Evolutionary conservation across 1,140 invertebrate genomes (phyloP).

Genomic region (Bombus terrestris): DNA sequence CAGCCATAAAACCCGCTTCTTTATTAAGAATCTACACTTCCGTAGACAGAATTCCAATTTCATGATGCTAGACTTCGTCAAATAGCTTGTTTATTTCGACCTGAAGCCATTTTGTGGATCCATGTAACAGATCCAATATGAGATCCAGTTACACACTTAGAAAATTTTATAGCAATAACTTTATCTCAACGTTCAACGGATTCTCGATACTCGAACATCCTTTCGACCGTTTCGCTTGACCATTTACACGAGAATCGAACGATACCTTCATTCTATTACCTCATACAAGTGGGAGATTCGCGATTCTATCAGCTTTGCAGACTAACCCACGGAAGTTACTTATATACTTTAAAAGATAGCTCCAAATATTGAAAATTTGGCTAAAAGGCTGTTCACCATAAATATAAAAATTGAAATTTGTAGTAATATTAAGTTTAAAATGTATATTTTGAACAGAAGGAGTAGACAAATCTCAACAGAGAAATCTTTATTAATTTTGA

Average conservation of each 20-base stretch:
- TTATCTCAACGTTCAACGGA: not conserved
- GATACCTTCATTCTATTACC: too few relatives aligned
- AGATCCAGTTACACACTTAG: slow-evolving; percentile 25
- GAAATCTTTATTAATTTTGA: too few relatives aligned
- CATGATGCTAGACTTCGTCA: not conserved
- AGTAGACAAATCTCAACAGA: too few relatives aligned
- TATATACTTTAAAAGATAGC: not conserved
- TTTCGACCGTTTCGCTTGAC: not conserved
- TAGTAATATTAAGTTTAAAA: too few relatives aligned
- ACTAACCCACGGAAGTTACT: too few relatives aligned
- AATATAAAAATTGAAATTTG: too few relatives aligned
- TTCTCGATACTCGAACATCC: not conserved
- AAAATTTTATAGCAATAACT: slow-evolving; percentile 13
- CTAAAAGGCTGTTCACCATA: not conserved
- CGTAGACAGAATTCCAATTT: slow-evolving; percentile 30
- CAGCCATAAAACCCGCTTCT: slow-evolving; percentile 23
- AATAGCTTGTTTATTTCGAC: slow-evolving; percentile 17
- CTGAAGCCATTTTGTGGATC: slow-evolving; percentile 3
- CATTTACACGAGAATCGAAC: too few relatives aligned
- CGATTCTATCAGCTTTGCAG: too few relatives aligned
- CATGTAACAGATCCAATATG: not conserved
- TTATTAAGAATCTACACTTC: slow-evolving; percentile 23
- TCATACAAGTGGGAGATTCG: too few relatives aligned
- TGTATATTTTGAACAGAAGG: too few relatives aligned
- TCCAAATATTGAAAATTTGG: not conserved